Base-by-base conservation (phyloP, 2,888 invertebrate genomes). In the Drosophila meridiana region DNA sequence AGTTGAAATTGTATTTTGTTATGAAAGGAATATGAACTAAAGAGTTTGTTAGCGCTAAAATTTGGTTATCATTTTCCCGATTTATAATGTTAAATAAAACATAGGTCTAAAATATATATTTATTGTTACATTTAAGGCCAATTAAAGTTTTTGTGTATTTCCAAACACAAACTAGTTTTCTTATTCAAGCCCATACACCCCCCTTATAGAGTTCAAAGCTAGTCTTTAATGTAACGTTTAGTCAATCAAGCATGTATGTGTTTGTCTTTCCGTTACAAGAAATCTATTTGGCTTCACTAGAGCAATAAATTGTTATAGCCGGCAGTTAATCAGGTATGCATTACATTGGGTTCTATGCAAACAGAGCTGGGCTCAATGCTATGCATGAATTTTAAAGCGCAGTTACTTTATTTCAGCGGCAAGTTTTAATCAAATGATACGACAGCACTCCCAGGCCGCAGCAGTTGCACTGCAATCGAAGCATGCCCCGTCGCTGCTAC, bases 381-480 rank as follows among this genome's bases (percentile, higher is more conserved):
- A 30, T 14, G 45, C 47, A 36, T 52, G 26, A 30, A 68, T 20
- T 50, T 66, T 63, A 75, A 72, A 48, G 66, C 57, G 48, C 13
- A 43, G 40, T 64, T 38, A 64, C 64, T 76, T 52, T 3, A 28
- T 5, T 26, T 26, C 0, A 26, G 45, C 26, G 20, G 20, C 20
- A 20, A 13, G 61, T 45, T 61, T 64, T 63, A 68, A 72, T 77
- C 73, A 67, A 77, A 62, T 75, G 69, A 63, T 30, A 64, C 55
- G 53, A 40, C 34, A 20, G n/a, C 30, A 9, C 20, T 64, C 36
- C 20, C 58, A 6, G 28, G 45, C 30, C 34, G 48, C 62, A 72
- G 40, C 11, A 6, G 40, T n/a, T 28, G 43, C 38, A 30, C 20
- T 55, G 67, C 40, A 45, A 66, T 63, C 36, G 55, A 32, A 9